Evolutionary conservation across 2,888 invertebrate species (phyloP), one percentile per base, ranked within the genome.

Genomic region (Drymonia ruficornis): DNA sequence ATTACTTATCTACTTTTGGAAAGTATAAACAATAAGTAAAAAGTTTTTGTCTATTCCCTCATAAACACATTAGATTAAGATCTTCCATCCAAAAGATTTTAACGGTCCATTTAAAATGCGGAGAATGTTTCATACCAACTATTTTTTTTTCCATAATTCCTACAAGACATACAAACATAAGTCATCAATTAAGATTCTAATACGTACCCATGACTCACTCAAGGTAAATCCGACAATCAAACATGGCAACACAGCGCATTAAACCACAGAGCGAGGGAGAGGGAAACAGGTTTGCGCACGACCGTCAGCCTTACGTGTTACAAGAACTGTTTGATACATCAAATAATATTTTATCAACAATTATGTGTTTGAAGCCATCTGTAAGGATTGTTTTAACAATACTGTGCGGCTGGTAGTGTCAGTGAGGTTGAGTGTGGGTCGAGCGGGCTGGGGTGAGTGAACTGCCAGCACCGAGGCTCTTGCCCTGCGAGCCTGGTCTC

Each of bases 321-420:
- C 79, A 72, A 73, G 74, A 73, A 74, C 79, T 81, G 81, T 81
- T 86, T 86, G 78, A 81, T 74, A 74, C 75, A 70, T 72, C 64
- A 74, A 81, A 82, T 79, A 82, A 75, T 84, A 86, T 86, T 84
- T 80, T 80, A 83, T 77, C 47, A 86, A 86, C 82, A 85, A 79
- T 83, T 79, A 73, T 59, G 64, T 81, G 82, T 84, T 84, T 80
- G 78, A 65, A 72, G 61, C 71, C 63, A 73, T 65, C 69, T 67
- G 71, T 78, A 80, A 76, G 70, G 65, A 68, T 66, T 76, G 78
- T 81, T 80, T 73, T 52, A 74, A 80, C 71, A 81, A 80, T 70
- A 78, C 53, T 31, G 64, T 65, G 63, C 65, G 73, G 67, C 69
- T 61, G 44, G 66, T 72, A 70, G 73, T 77, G 74, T 56, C 60